Evolutionary conservation across 2,888 invertebrate genomes (phyloP).

Genomic region (Euclidia mi): DNA sequence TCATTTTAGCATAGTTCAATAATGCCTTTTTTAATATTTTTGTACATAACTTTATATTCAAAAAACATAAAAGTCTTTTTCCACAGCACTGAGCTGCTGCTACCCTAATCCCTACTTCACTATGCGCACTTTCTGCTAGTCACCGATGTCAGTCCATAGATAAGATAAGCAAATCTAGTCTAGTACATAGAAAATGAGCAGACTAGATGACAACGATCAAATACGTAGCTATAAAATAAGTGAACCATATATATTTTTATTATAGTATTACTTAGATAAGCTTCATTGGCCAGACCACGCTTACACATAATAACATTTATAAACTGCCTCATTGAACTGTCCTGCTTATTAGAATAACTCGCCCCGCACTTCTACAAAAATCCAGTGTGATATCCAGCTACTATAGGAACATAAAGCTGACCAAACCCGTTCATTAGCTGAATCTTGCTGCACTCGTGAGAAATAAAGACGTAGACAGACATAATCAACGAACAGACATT

Average conservation of each 20-base stretch:
- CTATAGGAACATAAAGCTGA: too few relatives aligned
- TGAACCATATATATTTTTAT: too few relatives aligned
- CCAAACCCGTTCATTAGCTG: slow-evolving; percentile 5
- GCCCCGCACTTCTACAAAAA: not conserved
- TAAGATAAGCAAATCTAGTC: not conserved
- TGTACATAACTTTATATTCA: too few relatives aligned
- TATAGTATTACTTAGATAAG: not conserved
- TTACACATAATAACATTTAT: not conserved
- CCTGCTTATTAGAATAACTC: slow-evolving; percentile 7
- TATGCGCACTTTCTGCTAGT: too few relatives aligned
- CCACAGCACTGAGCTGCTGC: too few relatives aligned
- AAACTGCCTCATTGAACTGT: slow-evolving; percentile 22
- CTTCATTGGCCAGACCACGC: not conserved
- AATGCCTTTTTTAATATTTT: too few relatives aligned
- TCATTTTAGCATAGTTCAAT: too few relatives aligned
- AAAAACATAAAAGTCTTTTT: too few relatives aligned
- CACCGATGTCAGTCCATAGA: not conserved
- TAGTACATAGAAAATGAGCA: too few relatives aligned
- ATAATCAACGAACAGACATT: too few relatives aligned
- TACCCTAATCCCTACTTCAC: too few relatives aligned
- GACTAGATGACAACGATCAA: not conserved
- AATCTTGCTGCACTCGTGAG: slow-evolving; percentile 4
- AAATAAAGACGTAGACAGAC: not conserved
- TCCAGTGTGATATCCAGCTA: too few relatives aligned
- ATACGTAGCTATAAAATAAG: not conserved